Evolutionary conservation across 2,113 vertebrate genomes (phyloP), one percentile per base, ranked within the genome.

Genomic region (Miniopterus natalensis): DNA sequence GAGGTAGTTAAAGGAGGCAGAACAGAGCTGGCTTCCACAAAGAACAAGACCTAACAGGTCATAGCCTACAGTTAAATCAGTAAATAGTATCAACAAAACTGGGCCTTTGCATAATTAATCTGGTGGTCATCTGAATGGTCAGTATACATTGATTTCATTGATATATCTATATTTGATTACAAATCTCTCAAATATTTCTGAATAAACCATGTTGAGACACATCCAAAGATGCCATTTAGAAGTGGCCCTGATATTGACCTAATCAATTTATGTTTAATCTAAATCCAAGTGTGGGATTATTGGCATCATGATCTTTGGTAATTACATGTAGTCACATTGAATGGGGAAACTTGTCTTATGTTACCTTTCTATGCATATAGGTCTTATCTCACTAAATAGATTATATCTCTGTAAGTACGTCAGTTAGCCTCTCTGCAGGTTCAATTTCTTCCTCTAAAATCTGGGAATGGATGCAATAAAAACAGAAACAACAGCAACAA

Each of bases 241-340:
- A 85, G 40, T 23, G 1, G 0, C 0, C 18, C 15, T 20, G 3
- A 21, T 36, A 84, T 20, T 42, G 8, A 74, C 12, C 13, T 87
- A 84, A 61, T 65, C 18, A 53, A 51, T 92, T 55, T 17, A 84
- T 84, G 5, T 86, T 94, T 78, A 71, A 25, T 92, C 27, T 77
- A 55, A 88, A 86, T 42, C 7, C 53, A 79, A 92, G 14, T 80
- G 6, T 29, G 13, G 14, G 5, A 75, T 84, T 84, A 55, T 2
- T n/a, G 4, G 45, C 17, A 84, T 85, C 25, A 59, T 66, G 18
- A 66, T 20, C 0, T 78, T 63, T 77, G 5, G 5, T 87, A 57
- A 83, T 4, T 73, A 21, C 61, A 57, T 29, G 71, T 47, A 57
- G 31, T 55, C 9, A 18, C 8, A 57, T 5, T 29, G 25, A 90